Evolutionary conservation across 2,113 vertebrate genomes (phyloP), one percentile per base, ranked within the genome.

Genomic region (Seriola dumerili): DNA sequence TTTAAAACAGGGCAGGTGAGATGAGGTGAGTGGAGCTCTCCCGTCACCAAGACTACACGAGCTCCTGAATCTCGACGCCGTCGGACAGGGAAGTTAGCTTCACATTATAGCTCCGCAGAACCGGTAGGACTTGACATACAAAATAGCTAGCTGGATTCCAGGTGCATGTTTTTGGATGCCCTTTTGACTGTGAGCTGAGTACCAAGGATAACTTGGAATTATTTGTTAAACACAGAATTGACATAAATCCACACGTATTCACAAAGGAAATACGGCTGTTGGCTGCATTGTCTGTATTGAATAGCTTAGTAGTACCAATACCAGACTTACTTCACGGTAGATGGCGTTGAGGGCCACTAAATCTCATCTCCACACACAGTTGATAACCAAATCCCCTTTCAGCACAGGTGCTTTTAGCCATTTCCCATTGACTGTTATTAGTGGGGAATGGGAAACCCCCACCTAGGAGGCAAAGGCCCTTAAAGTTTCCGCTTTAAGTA

Each of bases 311-410:
- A 29, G 0, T 8, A 0, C 4, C 58, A 80, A 70, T 55, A 10
- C 54, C 19, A 90, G 67, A 76, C 88, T 66, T 46, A 78, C 90
- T 87, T 91, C 72, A 23, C 19, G 6, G 2, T 11, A 13, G 23
- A 25, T 23, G 59, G 21, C 54, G 19, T 17, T 8, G 58, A 36
- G 11, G 44, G n/a, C 23, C 62, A 38, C 8, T 54, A 4, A 71
- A 25, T 66, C 48, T 55, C 34, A 25, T 34, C 62, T 50, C 16
- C 19, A 42, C 40, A 42, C 40, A 4, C 42, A n/a, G 4, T 25
- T 52, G 50, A 69, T 61, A 9, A 76, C 3, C 29, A 48, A 40
- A 66, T 61, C 17, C n/a, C 4, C 3, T 48, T 21, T 11, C 32
- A 13, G 23, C 36, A 19, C 48, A 61, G 55, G 21, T 48, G 48